Conservation (phyloP, 1,140 invertebrate species). For the Euschistus heros region DNA sequence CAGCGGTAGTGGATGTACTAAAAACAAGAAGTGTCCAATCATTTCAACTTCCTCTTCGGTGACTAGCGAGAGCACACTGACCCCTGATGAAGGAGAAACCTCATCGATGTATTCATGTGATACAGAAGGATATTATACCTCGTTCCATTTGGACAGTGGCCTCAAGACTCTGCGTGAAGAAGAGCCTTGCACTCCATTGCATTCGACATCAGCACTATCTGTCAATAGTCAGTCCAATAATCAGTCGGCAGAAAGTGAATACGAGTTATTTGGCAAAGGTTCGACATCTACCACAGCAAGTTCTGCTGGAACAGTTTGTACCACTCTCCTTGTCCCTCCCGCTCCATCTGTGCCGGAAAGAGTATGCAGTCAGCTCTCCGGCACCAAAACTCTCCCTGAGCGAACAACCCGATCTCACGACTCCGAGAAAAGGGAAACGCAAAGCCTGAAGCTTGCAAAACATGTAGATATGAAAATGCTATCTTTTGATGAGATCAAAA, state of each 20-base stretch:
- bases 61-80: constrained; percentile 65
- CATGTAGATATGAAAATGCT: constrained; percentile 34
- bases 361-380: constrained; percentile 42
- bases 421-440: constrained; percentile 25
- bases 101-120: constrained; percentile 91
- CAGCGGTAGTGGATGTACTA: constrained; percentile 40
- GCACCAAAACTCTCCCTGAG: constrained; percentile 27
- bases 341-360: constrained; percentile 54
- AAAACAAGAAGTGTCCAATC: constrained; percentile 26
- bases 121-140: constrained; percentile 94
- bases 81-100: constrained; percentile 79
- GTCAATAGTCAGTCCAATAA: constrained; percentile 35
- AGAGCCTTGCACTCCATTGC: constrained; percentile 54
- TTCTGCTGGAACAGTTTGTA: constrained; percentile 79
- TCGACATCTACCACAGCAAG: constrained; percentile 76
- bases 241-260: constrained; percentile 62
- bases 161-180: constrained; percentile 75
- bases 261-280: constrained; percentile 77
- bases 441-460: constrained; percentile 27
- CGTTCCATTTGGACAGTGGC: constrained; percentile 91
- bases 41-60: constrained; percentile 55
- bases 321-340: constrained; percentile 46
- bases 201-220: constrained; percentile 47
- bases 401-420: constrained; percentile 16
- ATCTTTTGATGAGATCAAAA: constrained; percentile 23